Conservation (phyloP, 1,140 invertebrate species). For the Chlorops oryzae region DNA sequence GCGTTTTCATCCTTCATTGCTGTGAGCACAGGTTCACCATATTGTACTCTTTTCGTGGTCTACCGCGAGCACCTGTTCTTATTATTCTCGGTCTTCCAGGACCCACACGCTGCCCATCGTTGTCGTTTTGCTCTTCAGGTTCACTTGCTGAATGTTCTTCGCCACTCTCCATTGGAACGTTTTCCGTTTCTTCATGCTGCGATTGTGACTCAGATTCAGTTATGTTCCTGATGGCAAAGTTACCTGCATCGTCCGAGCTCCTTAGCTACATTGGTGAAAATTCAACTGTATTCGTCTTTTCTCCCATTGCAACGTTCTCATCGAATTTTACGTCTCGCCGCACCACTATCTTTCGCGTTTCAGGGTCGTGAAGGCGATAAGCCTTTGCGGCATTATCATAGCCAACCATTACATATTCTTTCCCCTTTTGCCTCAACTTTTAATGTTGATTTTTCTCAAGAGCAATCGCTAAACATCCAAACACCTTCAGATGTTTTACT, state of each 20-base stretch:
- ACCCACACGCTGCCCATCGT: no score
- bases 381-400: slow-evolving; percentile 29
- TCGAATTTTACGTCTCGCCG: slow-evolving; percentile 30
- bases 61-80: background rate
- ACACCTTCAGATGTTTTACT: background rate
- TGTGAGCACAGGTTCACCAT: background rate
- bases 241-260: background rate
- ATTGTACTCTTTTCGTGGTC: background rate
- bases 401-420: slow-evolving; percentile 27
- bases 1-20: background rate
- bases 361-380: slow-evolving; percentile 26
- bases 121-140: no score
- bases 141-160: no score
- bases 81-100: background rate
- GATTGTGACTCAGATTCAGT: background rate
- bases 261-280: no score
- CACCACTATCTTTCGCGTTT: slow-evolving; percentile 21
- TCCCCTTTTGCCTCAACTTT: slow-evolving; percentile 25
- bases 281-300: background rate
- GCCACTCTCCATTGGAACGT: background rate
- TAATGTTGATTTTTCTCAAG: slow-evolving; percentile 13
- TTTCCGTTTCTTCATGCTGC: background rate
- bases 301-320: slow-evolving; percentile 19
- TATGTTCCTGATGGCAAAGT: background rate
- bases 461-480: slow-evolving; percentile 12